Conservation (phyloP, 2,888 invertebrate genomes). For the Muscina levida region DNA sequence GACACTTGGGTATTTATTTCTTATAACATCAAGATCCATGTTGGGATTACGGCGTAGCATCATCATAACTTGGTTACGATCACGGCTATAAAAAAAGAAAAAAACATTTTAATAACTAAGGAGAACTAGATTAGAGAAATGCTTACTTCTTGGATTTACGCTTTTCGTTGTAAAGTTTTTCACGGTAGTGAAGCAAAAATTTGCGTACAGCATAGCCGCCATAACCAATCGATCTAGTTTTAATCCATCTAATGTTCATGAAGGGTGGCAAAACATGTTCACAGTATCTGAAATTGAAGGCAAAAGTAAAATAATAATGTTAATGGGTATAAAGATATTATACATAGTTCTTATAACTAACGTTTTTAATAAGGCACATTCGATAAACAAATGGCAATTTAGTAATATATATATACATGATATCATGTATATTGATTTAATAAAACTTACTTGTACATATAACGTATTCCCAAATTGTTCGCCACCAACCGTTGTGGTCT, state of each 20-base stretch:
- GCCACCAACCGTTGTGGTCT: conserved; percentile 83
- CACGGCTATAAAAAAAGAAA: conserved; percentile 78
- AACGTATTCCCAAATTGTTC: conserved; percentile 83
- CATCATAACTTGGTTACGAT: conserved; percentile 85
- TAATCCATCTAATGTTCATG: conserved; percentile 85
- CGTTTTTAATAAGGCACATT: too few species aligned
- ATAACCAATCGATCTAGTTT: conserved; percentile 82
- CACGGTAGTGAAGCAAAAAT: conserved; percentile 84
- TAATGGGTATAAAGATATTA: too few species aligned
- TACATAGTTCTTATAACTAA: too few species aligned
- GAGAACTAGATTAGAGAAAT: too few species aligned
- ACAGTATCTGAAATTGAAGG: conserved; percentile 76
- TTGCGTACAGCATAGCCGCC: conserved; percentile 84
- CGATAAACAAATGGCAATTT: too few species aligned
- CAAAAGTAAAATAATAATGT: too few species aligned
- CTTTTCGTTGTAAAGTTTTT: conserved; percentile 83
- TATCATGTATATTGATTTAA: too few species aligned
- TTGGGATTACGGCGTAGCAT: conserved; percentile 88
- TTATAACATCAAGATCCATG: conserved; percentile 85
- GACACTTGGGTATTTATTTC: conserved; percentile 87
- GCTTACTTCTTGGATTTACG: conserved; percentile 82
- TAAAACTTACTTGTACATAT: conserved; percentile 81
- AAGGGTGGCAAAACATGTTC: conserved; percentile 86
- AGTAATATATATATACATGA: too few species aligned
- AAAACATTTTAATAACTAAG: not conserved